These are phyloP conservation scores for Periphyllus acericola DNA, from an alignment of 2,888 invertebrate species.

Conservation along the genomic window DNA sequence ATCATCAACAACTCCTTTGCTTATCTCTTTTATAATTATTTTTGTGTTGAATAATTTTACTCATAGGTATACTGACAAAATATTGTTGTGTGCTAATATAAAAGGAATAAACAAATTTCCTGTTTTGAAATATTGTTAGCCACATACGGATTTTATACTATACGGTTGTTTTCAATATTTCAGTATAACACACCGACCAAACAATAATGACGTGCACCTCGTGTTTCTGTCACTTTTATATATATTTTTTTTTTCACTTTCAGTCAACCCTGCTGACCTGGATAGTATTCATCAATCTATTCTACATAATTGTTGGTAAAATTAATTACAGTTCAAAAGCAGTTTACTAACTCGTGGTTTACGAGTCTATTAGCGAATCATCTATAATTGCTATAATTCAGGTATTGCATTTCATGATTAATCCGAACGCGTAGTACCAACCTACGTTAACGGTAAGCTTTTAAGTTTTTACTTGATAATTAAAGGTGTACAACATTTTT, in stretches of 20 bases:
- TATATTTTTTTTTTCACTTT: not conserved
- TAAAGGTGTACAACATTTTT: not conserved
- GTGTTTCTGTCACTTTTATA: conserved; percentile 8
- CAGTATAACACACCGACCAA: not conserved
- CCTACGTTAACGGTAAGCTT: not conserved
- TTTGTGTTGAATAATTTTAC: no score
- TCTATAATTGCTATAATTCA: not conserved
- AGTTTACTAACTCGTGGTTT: not conserved
- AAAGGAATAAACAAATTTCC: not conserved
- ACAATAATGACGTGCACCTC: not conserved
- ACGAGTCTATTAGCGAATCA: not conserved
- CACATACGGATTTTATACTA: not conserved
- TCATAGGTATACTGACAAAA: no score
- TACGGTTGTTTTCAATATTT: not conserved
- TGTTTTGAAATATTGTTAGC: not conserved
- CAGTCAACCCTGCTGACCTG: conserved; percentile 16
- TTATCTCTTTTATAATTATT: no score
- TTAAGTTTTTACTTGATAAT: not conserved
- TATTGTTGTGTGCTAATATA: no score
- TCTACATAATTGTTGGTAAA: not conserved
- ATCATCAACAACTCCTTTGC: no score
- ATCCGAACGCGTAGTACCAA: not conserved
- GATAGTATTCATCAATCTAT: conserved; percentile 37
- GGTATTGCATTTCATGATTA: not conserved
- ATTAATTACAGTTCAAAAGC: conserved; percentile 34